Percentiles rank a stretch among this genome's conserved stretches.
Conservation (phyloP, 2,888 invertebrate species). For the Hymenopus coronatus region DNA sequence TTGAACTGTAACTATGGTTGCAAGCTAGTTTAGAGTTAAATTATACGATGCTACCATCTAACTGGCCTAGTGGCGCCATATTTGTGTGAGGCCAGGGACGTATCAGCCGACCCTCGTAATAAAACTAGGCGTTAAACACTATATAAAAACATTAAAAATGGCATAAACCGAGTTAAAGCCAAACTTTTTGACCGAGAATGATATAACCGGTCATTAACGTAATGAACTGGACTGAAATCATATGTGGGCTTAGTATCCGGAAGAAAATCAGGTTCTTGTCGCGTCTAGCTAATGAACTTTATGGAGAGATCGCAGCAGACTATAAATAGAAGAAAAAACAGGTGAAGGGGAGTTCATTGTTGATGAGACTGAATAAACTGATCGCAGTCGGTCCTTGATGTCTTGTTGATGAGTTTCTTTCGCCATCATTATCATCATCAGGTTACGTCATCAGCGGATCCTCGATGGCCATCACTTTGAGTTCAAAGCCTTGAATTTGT, state of each 20-base stretch:
- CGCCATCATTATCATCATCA: background rate
- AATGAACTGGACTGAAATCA: background rate
- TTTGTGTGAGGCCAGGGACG: too few species aligned
- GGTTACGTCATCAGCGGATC: background rate
- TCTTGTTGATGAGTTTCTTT: background rate
- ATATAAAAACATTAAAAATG: too few species aligned
- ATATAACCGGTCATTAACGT: too few species aligned
- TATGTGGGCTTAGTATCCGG: background rate
- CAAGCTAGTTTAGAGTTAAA: too few species aligned
- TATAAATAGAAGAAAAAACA: background rate
- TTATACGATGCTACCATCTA: too few species aligned
- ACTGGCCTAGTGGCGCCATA: too few species aligned
- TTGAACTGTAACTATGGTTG: too few species aligned
- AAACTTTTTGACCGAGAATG: too few species aligned
- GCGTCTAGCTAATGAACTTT: background rate
- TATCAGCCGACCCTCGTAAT: too few species aligned
- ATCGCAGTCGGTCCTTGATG: background rate
- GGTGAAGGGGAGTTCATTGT: background rate
- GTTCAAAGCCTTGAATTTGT: background rate
- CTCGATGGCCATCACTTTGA: background rate
- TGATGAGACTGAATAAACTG: background rate
- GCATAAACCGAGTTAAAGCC: too few species aligned
- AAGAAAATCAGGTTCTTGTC: background rate
- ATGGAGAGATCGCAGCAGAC: background rate
- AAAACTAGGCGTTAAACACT: too few species aligned